phyloP scores from a whole-genome alignment of 2,888 invertebrate species.

The Phaedon cochleariae region DNA sequence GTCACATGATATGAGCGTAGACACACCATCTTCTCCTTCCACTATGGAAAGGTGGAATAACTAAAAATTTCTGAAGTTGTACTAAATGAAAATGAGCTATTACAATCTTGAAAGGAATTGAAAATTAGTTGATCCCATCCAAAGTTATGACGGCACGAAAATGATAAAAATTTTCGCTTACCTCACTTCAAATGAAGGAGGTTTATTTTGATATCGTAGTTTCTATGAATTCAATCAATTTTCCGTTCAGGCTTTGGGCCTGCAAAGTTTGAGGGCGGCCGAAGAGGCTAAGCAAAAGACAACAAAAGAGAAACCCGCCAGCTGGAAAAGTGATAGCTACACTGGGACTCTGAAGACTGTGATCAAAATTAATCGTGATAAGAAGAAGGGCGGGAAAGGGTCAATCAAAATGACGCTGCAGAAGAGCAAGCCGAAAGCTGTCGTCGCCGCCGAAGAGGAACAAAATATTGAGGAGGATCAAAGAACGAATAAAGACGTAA shows the following conservation, averaged over 20 bases:
- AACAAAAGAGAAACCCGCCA: conserved; percentile 44
- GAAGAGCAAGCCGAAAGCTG: conserved; percentile 67
- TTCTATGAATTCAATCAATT: not conserved
- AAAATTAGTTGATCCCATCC: no score
- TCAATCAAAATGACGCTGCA: conserved; percentile 83
- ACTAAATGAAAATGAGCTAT: no score
- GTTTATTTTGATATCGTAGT: no score
- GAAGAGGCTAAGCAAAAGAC: conserved; percentile 68
- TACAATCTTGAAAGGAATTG: no score
- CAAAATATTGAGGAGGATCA: conserved; percentile 19
- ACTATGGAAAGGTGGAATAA: no score
- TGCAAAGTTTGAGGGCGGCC: conserved; percentile 78
- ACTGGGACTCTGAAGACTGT: conserved; percentile 86
- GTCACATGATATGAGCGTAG: no score
- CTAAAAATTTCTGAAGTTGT: no score
- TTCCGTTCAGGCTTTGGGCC: conserved; percentile 69
- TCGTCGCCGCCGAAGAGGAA: conserved; percentile 28
- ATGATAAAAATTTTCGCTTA: no score
- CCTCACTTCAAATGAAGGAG: no score
- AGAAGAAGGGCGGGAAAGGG: conserved; percentile 72
- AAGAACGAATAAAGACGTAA: conserved; percentile 28
- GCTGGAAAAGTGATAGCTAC: conserved; percentile 62
- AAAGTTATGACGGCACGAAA: no score
- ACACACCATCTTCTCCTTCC: no score
- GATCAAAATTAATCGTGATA: conserved; percentile 76